Conservation (phyloP, 2,113 vertebrate species). For the Mirza zaza region DNA sequence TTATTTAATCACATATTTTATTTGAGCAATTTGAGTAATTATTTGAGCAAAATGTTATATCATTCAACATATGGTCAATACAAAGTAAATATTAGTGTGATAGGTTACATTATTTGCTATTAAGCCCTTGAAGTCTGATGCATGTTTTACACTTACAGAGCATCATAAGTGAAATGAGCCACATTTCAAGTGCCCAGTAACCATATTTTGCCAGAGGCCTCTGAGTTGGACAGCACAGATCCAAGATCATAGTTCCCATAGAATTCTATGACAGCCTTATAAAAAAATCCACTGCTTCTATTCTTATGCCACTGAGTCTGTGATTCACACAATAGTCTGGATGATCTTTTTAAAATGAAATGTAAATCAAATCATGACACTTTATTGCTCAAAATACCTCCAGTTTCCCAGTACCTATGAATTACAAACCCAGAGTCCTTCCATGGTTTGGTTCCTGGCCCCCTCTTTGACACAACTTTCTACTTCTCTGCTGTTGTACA, state of each 20-base stretch:
- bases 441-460: background rate
- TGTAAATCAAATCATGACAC: background rate
- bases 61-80: background rate
- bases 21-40: background rate
- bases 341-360: background rate
- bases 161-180: background rate
- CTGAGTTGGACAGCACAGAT: background rate
- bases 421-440: background rate
- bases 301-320: background rate
- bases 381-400: background rate
- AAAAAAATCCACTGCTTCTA: background rate
- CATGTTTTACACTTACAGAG: background rate
- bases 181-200: background rate
- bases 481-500: background rate
- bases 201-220: background rate
- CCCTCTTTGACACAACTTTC: background rate
- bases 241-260: background rate
- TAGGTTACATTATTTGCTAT: background rate
- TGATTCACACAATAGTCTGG: background rate
- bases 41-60: background rate
- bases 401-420: background rate
- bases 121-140: background rate
- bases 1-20: background rate
- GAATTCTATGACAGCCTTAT: background rate
- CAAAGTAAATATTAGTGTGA: background rate